Conservation (phyloP, 2,888 invertebrate species). For the Stictocephala bisonia region DNA sequence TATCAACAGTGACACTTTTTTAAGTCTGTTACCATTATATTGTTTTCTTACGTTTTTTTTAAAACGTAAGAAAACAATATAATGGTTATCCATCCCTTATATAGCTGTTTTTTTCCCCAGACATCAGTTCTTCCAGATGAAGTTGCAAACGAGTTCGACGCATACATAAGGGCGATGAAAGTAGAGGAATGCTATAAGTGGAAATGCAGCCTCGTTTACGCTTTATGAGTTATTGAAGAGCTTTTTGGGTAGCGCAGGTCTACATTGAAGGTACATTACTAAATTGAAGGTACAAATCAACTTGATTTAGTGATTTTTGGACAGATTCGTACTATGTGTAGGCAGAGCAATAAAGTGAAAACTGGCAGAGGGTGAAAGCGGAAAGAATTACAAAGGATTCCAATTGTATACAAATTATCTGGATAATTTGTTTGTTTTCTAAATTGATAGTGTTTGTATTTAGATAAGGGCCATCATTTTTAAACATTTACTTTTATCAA, state of each 20-base stretch:
- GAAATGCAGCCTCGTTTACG: constrained; percentile 7
- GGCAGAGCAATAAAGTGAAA: constrained; percentile 28
- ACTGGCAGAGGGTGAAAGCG: constrained; percentile 20
- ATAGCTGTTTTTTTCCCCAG: constrained; percentile 5
- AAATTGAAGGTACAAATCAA: not conserved
- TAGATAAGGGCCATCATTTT: too few species aligned
- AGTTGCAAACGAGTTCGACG: constrained; percentile 16
- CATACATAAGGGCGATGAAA: not conserved
- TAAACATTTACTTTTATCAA: too few species aligned
- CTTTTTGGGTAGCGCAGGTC: constrained; percentile 4
- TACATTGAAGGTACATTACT: too few species aligned
- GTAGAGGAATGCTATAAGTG: constrained; percentile 5
- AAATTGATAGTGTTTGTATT: too few species aligned
- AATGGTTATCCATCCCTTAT: too few species aligned
- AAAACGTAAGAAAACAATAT: too few species aligned
- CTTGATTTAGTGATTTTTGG: constrained; percentile 21
- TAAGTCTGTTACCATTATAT: too few species aligned
- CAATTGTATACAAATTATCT: constrained; percentile 24
- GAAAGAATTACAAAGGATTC: constrained; percentile 14
- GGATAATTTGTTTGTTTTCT: constrained; percentile 34
- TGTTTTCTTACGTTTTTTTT: too few species aligned
- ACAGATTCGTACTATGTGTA: constrained; percentile 22
- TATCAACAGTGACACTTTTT: too few species aligned
- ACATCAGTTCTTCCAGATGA: constrained; percentile 6
- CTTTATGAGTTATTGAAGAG: not conserved